Conservation (phyloP, 2,113 vertebrate species). For the Zingel zingel region DNA sequence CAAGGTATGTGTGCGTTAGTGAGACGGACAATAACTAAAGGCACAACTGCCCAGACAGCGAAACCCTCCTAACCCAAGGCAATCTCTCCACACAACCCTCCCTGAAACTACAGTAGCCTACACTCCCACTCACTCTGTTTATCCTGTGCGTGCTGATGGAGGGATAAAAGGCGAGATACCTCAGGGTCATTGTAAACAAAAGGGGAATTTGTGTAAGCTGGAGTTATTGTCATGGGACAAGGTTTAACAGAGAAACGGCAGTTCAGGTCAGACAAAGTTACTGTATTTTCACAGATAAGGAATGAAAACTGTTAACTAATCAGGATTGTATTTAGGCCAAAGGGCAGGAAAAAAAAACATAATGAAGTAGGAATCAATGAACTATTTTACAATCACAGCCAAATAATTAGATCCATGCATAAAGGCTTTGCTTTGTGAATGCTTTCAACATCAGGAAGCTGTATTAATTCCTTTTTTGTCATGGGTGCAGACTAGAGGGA, state of each 20-base stretch:
- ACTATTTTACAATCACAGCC: not conserved
- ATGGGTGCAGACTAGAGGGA: not conserved
- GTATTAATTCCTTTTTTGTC: slow-evolving; percentile 6
- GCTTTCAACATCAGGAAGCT: not conserved
- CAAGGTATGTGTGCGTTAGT: slow-evolving; percentile 13
- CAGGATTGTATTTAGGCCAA: slow-evolving; percentile 2
- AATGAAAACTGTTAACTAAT: not conserved
- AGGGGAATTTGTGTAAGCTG: slow-evolving; percentile 22
- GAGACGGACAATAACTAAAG: slow-evolving; percentile 15
- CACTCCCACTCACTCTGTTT: slow-evolving; percentile 62
- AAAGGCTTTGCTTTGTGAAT: not conserved
- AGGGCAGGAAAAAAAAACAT: not conserved
- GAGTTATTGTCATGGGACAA: slow-evolving; percentile 49
- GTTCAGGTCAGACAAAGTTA: not conserved
- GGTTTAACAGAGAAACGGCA: not conserved
- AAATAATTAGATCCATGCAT: not conserved
- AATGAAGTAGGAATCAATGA: not conserved
- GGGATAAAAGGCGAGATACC: slow-evolving; percentile 48
- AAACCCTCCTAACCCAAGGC: slow-evolving; percentile 25
- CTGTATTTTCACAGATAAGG: slow-evolving; percentile 12
- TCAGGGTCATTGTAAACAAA: slow-evolving; percentile 64
- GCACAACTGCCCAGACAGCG: slow-evolving; percentile 46
- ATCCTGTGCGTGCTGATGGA: slow-evolving; percentile 54
- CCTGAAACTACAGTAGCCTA: not conserved
- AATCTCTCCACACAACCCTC: slow-evolving; percentile 22